Conservation (phyloP, 2,797 vertebrate genomes). For the Euthynnus affinis region DNA sequence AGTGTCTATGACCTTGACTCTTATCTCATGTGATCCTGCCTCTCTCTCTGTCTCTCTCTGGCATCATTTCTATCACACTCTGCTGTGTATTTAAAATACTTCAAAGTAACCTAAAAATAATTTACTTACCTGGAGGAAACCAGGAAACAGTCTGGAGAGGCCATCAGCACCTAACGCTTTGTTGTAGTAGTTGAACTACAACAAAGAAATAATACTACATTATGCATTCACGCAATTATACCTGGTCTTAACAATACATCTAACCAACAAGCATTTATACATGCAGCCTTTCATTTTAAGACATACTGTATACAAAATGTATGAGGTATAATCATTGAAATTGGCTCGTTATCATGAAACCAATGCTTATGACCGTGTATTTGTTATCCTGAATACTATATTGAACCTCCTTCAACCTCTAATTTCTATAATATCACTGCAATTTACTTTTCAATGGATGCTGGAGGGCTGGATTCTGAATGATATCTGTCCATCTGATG, state of each 20-base stretch:
- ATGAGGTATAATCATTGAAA: constrained; percentile 60
- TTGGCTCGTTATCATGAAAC: constrained; percentile 56
- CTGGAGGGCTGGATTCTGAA: constrained; percentile 46
- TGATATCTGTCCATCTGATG: constrained; percentile 61
- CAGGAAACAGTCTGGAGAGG: constrained; percentile 46
- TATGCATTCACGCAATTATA: constrained; percentile 61
- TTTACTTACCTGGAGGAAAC: constrained; percentile 43
- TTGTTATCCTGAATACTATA: constrained; percentile 44
- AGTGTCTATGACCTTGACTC: neutral
- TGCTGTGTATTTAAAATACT: constrained; percentile 42
- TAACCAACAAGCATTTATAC: constrained; percentile 42
- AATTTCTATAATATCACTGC: constrained; percentile 54
- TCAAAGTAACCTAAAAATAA: constrained; percentile 71
- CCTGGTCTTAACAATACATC: constrained; percentile 38
- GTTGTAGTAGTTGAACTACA: constrained; percentile 57
- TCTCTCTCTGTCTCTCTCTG: constrained; percentile 10
- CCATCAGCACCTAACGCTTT: constrained; percentile 23
- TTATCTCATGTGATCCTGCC: neutral
- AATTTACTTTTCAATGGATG: constrained; percentile 59
- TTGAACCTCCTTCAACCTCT: constrained; percentile 43
- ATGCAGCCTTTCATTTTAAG: constrained; percentile 47
- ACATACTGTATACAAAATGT: constrained; percentile 41
- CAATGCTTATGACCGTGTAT: constrained; percentile 30
- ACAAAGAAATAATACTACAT: constrained; percentile 55
- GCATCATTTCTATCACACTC: constrained; percentile 24